A percentile compares a stretch with the other conserved stretches of the same genome.
Evolutionary conservation across 1,140 invertebrate genomes (phyloP).

Genomic region (Littorina saxatilis): DNA sequence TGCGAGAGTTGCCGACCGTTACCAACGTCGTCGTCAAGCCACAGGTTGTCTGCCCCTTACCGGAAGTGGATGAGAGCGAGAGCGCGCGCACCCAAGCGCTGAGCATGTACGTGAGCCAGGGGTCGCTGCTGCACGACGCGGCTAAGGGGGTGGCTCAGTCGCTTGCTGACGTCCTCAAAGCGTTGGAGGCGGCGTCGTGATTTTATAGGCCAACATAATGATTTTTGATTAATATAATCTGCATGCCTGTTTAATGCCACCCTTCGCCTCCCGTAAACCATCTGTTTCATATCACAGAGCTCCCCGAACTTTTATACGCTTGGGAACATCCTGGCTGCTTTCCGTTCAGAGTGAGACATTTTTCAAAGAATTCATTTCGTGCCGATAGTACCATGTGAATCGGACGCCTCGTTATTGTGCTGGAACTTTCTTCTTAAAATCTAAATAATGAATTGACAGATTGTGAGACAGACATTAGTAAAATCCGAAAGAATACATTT

Average conservation of each 20-base stretch:
- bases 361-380: background rate
- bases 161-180: conserved; percentile 25
- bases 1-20: conserved; percentile 56
- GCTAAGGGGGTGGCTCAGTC: background rate
- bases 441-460: too few relatives aligned
- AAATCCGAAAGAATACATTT: too few relatives aligned
- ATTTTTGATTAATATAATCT: background rate
- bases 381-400: too few relatives aligned
- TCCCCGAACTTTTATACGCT: background rate
- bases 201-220: background rate
- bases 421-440: too few relatives aligned
- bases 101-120: conserved; percentile 20
- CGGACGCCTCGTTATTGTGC: too few relatives aligned
- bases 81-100: conserved; percentile 35
- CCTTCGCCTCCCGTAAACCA: too few relatives aligned
- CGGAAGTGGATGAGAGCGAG: conserved; percentile 27
- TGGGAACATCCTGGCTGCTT: background rate
- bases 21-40: conserved; percentile 43
- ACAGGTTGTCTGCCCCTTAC: conserved; percentile 50
- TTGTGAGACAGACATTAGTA: too few relatives aligned
- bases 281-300: too few relatives aligned
- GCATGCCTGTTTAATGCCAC: too few relatives aligned
- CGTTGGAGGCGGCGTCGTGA: background rate
- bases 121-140: background rate
- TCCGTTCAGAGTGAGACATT: background rate